phyloP scores from a whole-genome alignment of 2,797 vertebrate species.

The Emys orbicularis region DNA sequence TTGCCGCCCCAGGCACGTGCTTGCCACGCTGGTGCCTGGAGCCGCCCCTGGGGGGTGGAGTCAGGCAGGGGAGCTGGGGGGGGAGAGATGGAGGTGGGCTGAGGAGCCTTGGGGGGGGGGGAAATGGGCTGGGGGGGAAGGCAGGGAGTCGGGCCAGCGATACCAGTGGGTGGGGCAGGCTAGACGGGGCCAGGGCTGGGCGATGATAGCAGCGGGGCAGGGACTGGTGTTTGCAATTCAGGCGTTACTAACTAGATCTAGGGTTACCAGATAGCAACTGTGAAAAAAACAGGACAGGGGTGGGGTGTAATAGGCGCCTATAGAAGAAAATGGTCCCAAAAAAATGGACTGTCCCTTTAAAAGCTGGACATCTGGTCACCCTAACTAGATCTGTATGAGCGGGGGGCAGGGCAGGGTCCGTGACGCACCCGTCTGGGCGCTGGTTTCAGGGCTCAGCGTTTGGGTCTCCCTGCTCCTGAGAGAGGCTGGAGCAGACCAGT shows the following conservation, averaged over 20 bases:
- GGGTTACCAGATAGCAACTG: too few species aligned
- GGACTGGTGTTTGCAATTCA: neutral
- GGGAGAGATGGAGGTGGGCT: neutral
- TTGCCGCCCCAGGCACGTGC: too few species aligned
- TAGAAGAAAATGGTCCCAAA: too few species aligned
- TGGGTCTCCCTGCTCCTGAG: neutral
- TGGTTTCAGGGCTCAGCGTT: neutral
- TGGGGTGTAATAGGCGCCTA: too few species aligned
- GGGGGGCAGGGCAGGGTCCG: neutral
- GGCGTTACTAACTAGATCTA: neutral
- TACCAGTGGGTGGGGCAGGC: neutral
- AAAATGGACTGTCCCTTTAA: too few species aligned
- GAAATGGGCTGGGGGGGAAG: neutral
- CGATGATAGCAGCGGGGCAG: neutral
- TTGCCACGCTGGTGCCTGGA: too few species aligned
- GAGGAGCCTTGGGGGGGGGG: neutral
- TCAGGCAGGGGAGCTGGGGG: neutral
- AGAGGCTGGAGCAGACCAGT: neutral
- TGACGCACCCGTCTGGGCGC: too few species aligned
- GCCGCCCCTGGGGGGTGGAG: neutral
- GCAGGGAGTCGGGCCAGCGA: neutral
- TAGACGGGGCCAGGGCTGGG: too few species aligned
- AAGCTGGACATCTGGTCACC: too few species aligned
- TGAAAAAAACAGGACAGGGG: too few species aligned
- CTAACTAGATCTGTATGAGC: neutral